These are phyloP conservation scores for Melipona quadrifasciata DNA, from an alignment of 1,140 invertebrate species.

Conservation along the genomic window DNA sequence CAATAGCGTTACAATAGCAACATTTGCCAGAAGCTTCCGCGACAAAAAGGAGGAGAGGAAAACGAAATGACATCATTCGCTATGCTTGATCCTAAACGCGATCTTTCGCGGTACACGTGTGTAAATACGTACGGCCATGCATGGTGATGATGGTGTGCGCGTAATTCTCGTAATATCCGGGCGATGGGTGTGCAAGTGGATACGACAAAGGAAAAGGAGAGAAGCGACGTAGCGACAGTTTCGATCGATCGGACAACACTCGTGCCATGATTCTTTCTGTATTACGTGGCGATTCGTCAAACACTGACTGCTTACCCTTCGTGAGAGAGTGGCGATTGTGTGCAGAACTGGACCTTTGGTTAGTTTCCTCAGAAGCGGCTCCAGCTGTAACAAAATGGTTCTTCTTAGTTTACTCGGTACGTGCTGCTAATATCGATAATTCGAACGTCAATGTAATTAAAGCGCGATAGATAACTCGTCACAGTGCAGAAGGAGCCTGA, in stretches of 20 bases:
- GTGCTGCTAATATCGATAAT: not conserved
- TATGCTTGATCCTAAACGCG: not conserved
- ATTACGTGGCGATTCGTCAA: not conserved
- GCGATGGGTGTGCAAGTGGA: not conserved
- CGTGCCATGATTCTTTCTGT: not conserved
- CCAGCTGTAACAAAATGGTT: slow-evolving; percentile 75
- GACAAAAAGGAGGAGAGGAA: not conserved
- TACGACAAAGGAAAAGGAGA: not conserved
- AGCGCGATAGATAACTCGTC: too few relatives aligned
- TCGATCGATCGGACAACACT: not conserved
- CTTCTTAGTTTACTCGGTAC: not conserved
- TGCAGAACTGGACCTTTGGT: slow-evolving; percentile 81
- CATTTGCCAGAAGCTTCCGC: not conserved
- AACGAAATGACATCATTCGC: slow-evolving; percentile 22
- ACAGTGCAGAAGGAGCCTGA: not conserved
- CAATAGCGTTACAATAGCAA: not conserved
- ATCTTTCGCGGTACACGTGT: too few relatives aligned
- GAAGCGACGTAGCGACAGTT: slow-evolving; percentile 14
- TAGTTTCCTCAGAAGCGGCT: slow-evolving; percentile 80
- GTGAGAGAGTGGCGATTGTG: slow-evolving; percentile 81
- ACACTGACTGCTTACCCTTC: slow-evolving; percentile 74
- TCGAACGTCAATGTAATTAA: not conserved
- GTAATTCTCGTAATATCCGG: not conserved
- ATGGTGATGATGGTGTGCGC: not conserved
- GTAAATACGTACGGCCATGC: slow-evolving; percentile 17